A percentile compares a stretch with the other conserved stretches of the same genome.
Conservation (phyloP, 2,888 invertebrate species). For the Gasteruption jaculator region DNA sequence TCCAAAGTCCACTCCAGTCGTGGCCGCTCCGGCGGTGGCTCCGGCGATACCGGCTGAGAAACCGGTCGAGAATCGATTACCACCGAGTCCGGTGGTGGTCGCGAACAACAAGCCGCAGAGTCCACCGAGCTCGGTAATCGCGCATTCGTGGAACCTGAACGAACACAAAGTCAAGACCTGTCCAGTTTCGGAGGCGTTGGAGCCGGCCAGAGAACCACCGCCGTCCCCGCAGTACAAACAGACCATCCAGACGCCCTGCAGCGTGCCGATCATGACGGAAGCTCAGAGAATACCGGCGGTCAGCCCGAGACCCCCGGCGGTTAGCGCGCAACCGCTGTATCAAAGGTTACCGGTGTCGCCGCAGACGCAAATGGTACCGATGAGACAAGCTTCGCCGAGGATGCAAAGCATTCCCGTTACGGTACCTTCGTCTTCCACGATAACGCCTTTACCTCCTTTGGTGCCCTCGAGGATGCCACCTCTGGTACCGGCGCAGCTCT, state of each 20-base stretch:
- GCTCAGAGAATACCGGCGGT: constrained; percentile 30
- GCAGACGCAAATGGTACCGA: constrained; percentile 40
- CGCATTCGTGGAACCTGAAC: constrained; percentile 57
- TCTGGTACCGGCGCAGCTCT: constrained; percentile 33
- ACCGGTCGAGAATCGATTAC: constrained; percentile 27
- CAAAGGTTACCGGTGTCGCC: constrained; percentile 43
- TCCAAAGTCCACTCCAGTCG: constrained; percentile 38
- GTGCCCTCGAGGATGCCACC: constrained; percentile 41
- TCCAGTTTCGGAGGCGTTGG: too few relatives aligned
- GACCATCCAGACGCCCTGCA: constrained; percentile 28
- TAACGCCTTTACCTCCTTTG: constrained; percentile 34
- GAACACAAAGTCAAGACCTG: constrained; percentile 56
- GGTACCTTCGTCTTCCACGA: constrained; percentile 22
- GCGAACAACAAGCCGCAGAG: constrained; percentile 35
- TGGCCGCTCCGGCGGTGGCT: constrained; percentile 15
- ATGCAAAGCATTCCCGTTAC: constrained; percentile 33
- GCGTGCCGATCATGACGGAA: constrained; percentile 35
- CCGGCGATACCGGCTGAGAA: constrained; percentile 28
- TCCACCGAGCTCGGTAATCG: constrained; percentile 54
- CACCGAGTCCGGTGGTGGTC: constrained; percentile 22
- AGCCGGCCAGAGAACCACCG: too few relatives aligned
- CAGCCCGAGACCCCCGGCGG: constrained; percentile 31
- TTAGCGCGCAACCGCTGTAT: constrained; percentile 37
- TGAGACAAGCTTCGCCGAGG: constrained; percentile 40
- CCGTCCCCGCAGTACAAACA: constrained; percentile 33